Evolutionary conservation across 2,888 invertebrate species (phyloP).

Genomic region (Acanthococcus lagerstroemiae): DNA sequence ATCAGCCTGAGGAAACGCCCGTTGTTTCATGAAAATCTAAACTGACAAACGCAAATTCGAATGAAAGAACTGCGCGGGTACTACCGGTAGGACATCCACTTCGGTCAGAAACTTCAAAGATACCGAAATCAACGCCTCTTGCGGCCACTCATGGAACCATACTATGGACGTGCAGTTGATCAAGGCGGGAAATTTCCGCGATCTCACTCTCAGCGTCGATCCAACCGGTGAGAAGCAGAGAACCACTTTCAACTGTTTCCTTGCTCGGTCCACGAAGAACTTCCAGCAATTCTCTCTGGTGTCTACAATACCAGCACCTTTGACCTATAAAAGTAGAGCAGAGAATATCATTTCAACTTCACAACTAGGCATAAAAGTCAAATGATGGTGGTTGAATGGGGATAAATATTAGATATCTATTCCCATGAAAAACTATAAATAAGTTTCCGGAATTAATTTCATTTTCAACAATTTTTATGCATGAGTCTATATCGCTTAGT

Average conservation of each 20-base stretch:
- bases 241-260: constrained; percentile 82
- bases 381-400: too few species aligned
- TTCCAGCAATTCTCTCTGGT: constrained; percentile 95
- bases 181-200: constrained; percentile 90
- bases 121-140: constrained; percentile 90
- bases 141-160: constrained; percentile 99
- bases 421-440: too few species aligned
- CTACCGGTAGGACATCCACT: constrained; percentile 65
- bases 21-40: neutral
- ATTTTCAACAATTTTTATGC: too few species aligned
- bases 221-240: constrained; percentile 96
- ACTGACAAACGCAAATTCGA: neutral
- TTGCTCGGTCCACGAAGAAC: constrained; percentile 90
- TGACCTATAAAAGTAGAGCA: constrained; percentile 47
- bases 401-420: too few species aligned
- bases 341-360: neutral
- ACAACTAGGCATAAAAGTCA: too few species aligned
- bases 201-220: constrained; percentile 78
- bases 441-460: too few species aligned
- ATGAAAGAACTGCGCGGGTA: constrained; percentile 27
- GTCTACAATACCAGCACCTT: constrained; percentile 80
- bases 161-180: constrained; percentile 92
- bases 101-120: constrained; percentile 78
- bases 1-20: constrained; percentile 47
- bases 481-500: too few species aligned